phyloP scores from a whole-genome alignment of 2,113 vertebrate genomes.

The Cochlearius cochlearius region DNA sequence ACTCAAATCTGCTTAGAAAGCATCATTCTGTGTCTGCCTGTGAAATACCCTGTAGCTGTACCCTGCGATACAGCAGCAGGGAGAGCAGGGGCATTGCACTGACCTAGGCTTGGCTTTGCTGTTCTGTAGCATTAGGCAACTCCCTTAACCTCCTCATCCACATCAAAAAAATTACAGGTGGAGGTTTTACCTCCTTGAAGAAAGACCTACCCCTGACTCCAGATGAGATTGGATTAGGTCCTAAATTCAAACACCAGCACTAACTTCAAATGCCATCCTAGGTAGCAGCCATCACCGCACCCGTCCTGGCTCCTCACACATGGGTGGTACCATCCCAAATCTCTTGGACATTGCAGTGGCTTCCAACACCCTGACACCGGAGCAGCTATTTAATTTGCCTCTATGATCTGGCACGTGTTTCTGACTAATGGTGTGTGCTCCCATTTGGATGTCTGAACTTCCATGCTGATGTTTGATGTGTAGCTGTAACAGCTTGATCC shows the following conservation, averaged over 20 bases:
- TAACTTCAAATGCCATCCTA: neutral
- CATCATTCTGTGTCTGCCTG: neutral
- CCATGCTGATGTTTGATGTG: neutral
- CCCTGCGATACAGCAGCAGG: accelerated
- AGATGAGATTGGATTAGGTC: neutral
- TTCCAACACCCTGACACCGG: neutral
- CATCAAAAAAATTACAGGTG: neutral
- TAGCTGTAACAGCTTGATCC: neutral
- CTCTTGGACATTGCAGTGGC: too few species aligned
- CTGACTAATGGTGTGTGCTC: neutral
- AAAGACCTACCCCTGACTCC: neutral
- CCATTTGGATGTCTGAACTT: neutral
- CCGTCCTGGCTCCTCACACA: neutral
- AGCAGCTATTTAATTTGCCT: neutral
- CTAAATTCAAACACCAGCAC: neutral
- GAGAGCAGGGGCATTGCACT: neutral
- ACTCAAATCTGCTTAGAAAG: neutral
- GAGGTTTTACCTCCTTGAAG: neutral
- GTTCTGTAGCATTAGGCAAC: neutral
- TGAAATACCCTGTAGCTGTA: neutral
- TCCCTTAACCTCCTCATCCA: neutral
- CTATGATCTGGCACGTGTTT: neutral
- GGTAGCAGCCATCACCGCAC: neutral
- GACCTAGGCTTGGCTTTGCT: neutral
- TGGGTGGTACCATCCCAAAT: neutral